Base-by-base conservation (phyloP, 1,140 invertebrate species). In the Drosophila pachea region DNA sequence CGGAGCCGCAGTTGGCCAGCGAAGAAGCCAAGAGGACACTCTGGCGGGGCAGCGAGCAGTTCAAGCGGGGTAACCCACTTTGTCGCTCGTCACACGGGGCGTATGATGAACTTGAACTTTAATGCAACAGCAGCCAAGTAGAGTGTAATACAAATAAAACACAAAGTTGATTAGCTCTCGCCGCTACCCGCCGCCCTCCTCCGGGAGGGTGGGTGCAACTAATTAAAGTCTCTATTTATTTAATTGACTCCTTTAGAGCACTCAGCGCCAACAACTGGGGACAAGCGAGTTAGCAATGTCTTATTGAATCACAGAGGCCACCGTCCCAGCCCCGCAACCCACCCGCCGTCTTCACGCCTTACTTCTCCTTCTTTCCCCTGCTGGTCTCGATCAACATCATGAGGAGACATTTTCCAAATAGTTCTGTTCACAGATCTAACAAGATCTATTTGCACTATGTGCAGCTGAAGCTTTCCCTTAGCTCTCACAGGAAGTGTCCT, bases 21-120 rank as follows among this genome's bases (percentile, higher is more conserved):
- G 9, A 40, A 4, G 1, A 11, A 4, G 40, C 6, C 40, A 9
- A 22, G 9, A 38, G n/a, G 40, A 22, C 36, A 42, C 32, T 38
- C 35, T n/a, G 33, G 5, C n/a, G 36, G n/a, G 50, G 35, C 32
- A n/a, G 29, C 9, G n/a, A 45, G 38, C 4, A 47, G 31, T 32
- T 32, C 16, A 48, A 60, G 22, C 12, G 16, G 22, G 22, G 59
- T 5, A 31, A 32, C 29, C 9, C 8, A 49, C 29, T 49, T 49
- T 31, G 45, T 48, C 42, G 64, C 22, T 29, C 42, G 65, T 61
- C 59, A 63, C 50, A 63, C 50, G 42, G 59, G 50, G 59, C 66
- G 50, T 64, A 68, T 68, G 66, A 64, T 56, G 66, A 65, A 69
- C 67, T 69, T 65, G 67, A 69, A 64, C 47, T 58, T 47, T 31